Conservation (phyloP, 2,888 invertebrate species). For the Trichopria drosophilae region DNA sequence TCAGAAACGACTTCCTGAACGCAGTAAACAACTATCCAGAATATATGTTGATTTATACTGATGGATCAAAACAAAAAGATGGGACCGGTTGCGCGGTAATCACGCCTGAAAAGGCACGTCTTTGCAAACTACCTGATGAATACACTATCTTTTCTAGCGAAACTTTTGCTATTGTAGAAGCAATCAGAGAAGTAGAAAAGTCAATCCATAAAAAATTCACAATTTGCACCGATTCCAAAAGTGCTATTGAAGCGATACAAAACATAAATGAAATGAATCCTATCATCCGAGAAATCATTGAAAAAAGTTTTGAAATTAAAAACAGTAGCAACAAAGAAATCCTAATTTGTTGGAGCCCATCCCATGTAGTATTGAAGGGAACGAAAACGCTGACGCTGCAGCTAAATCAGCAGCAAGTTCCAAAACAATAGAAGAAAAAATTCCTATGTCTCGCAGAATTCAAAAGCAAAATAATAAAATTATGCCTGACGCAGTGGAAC, state of each 20-base stretch:
- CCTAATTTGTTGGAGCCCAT: conserved; percentile 10
- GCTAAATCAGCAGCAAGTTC: background rate
- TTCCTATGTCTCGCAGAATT: no score
- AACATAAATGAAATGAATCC: background rate
- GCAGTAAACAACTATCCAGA: background rate
- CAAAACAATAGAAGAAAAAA: background rate
- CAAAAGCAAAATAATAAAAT: no score
- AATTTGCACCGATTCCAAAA: conserved; percentile 12
- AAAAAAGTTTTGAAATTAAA: conserved; percentile 1
- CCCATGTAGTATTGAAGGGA: conserved; percentile 9
- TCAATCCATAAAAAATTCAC: conserved; percentile 2
- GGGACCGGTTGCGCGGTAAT: conserved; percentile 11
- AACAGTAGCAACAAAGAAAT: conserved; percentile 1
- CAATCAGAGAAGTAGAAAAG: background rate
- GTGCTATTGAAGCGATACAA: background rate
- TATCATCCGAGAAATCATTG: background rate
- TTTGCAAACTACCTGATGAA: conserved; percentile 6
- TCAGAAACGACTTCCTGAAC: no score
- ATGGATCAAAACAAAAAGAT: background rate
- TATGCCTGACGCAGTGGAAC: no score
- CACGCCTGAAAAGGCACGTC: background rate
- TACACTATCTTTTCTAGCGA: background rate
- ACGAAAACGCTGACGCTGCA: conserved; percentile 6
- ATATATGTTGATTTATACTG: conserved; percentile 2
- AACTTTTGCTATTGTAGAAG: conserved; percentile 1